Percentiles rank a stretch among this genome's conserved stretches.
Evolutionary conservation across 2,888 invertebrate genomes (phyloP).

Genomic region (Hemistola chrysoprasaria): DNA sequence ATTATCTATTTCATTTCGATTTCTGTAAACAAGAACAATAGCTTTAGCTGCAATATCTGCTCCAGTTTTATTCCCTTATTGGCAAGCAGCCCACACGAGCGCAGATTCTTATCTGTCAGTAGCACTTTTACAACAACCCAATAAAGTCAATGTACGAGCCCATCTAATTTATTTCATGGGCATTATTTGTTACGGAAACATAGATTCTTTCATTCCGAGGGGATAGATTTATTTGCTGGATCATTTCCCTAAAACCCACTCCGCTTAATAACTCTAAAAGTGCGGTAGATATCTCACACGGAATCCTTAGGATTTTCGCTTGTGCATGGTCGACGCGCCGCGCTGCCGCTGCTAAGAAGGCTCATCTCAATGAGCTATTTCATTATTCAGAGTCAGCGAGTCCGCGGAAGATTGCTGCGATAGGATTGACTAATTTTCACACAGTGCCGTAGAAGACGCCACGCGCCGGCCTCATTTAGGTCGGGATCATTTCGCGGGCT

Average conservation of each 20-base stretch:
- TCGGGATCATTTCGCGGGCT: slow-evolving; percentile 62
- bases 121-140: slow-evolving; percentile 45
- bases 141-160: slow-evolving; percentile 69
- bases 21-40: slow-evolving; percentile 47
- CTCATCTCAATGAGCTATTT: slow-evolving; percentile 71
- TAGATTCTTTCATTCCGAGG: slow-evolving; percentile 56
- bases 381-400: slow-evolving; percentile 72
- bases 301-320: slow-evolving; percentile 73
- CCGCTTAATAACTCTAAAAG: slow-evolving; percentile 77
- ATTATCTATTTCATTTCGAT: slow-evolving; percentile 33
- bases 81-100: slow-evolving; percentile 59
- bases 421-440: slow-evolving; percentile 76
- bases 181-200: slow-evolving; percentile 59
- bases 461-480: slow-evolving; percentile 67
- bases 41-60: slow-evolving; percentile 51
- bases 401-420: slow-evolving; percentile 63
- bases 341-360: slow-evolving; percentile 58
- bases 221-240: slow-evolving; percentile 65
- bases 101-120: slow-evolving; percentile 52
- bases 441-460: slow-evolving; percentile 60
- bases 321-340: slow-evolving; percentile 54
- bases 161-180: slow-evolving; percentile 65
- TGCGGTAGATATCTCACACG: slow-evolving; percentile 71
- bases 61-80: slow-evolving; percentile 64
- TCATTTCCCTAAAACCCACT: slow-evolving; percentile 79